A percentile compares a stretch with the other conserved stretches of the same genome.
phyloP scores from a whole-genome alignment of 2,113 vertebrate genomes.

The Galbula dea region DNA sequence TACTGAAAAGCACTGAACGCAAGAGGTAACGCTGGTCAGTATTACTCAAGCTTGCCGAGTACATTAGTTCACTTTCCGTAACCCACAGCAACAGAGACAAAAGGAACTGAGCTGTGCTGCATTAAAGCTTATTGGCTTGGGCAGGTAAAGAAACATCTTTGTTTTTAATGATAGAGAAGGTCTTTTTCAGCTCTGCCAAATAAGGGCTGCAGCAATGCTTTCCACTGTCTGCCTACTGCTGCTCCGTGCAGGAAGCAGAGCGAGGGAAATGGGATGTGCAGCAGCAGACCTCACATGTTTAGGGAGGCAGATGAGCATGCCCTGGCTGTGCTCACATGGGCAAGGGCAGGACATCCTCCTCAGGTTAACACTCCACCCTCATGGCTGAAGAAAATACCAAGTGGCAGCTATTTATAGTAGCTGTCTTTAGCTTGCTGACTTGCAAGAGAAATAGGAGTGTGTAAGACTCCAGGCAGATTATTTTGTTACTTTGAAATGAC shows the following conservation, averaged over 20 bases:
- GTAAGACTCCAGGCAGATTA: neutral
- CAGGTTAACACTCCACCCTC: fast-evolving
- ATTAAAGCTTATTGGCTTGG: neutral
- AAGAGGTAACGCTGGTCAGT: neutral
- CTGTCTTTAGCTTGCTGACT: neutral
- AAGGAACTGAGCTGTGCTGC: neutral
- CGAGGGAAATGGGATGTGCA: neutral
- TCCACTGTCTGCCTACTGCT: neutral
- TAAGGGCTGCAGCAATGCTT: neutral
- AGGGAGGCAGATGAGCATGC: neutral
- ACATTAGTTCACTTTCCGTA: slow-evolving; percentile 12
- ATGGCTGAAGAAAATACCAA: neutral
- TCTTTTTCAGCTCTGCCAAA: neutral
- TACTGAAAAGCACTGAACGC: neutral
- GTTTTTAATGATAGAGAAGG: neutral
- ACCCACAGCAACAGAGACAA: slow-evolving; percentile 41
- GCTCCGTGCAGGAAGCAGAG: neutral
- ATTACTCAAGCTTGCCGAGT: neutral
- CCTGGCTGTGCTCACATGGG: neutral
- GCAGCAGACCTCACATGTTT: neutral
- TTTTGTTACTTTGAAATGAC: neutral
- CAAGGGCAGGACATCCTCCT: neutral
- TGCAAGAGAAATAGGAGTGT: neutral
- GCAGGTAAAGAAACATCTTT: neutral
- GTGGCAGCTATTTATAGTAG: slow-evolving; percentile 21